A percentile compares a stretch with the other conserved stretches of the same genome.
phyloP scores from a whole-genome alignment of 2,113 vertebrate species.

The Amia ocellicauda region DNA sequence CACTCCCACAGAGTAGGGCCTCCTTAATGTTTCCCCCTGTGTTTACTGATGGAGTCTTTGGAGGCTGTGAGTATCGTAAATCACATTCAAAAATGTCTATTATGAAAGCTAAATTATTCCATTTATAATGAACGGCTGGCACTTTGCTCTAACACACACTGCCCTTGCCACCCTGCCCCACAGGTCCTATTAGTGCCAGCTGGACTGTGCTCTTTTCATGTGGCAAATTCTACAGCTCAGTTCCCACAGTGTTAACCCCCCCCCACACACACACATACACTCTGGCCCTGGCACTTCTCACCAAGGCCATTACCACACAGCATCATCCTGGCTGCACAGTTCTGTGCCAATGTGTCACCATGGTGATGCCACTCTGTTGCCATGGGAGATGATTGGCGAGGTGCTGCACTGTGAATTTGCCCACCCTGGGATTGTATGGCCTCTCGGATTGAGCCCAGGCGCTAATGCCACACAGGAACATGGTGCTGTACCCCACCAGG shows the following conservation, averaged over 20 bases:
- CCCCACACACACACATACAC: too few species aligned
- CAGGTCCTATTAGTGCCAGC: slow-evolving; percentile 42
- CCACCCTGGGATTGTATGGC: slow-evolving; percentile 13
- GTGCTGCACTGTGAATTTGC: slow-evolving; percentile 44
- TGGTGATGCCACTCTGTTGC: slow-evolving; percentile 47
- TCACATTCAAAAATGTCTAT: slow-evolving; percentile 40
- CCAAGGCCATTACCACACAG: slow-evolving; percentile 58
- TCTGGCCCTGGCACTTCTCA: slow-evolving; percentile 16
- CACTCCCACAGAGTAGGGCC: too few species aligned
- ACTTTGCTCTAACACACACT: background rate
- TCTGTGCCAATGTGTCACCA: slow-evolving; percentile 44
- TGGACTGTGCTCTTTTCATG: slow-evolving; percentile 40
- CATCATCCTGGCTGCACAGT: slow-evolving; percentile 57
- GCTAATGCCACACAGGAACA: background rate
- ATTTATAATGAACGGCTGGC: slow-evolving; percentile 19
- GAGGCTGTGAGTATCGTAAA: slow-evolving; percentile 43
- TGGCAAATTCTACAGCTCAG: slow-evolving; percentile 32
- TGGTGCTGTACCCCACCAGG: background rate
- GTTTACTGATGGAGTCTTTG: slow-evolving; percentile 6
- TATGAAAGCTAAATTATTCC: slow-evolving; percentile 49
- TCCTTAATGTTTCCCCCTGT: too few species aligned
- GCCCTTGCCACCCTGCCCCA: slow-evolving; percentile 19
- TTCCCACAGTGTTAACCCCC: slow-evolving; percentile 48
- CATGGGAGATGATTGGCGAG: slow-evolving; percentile 60
- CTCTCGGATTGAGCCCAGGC: background rate